Percentiles rank a stretch among this genome's conserved stretches.
Evolutionary conservation across 2,113 vertebrate species (phyloP).

Genomic region (Macroglossus sobrinus): DNA sequence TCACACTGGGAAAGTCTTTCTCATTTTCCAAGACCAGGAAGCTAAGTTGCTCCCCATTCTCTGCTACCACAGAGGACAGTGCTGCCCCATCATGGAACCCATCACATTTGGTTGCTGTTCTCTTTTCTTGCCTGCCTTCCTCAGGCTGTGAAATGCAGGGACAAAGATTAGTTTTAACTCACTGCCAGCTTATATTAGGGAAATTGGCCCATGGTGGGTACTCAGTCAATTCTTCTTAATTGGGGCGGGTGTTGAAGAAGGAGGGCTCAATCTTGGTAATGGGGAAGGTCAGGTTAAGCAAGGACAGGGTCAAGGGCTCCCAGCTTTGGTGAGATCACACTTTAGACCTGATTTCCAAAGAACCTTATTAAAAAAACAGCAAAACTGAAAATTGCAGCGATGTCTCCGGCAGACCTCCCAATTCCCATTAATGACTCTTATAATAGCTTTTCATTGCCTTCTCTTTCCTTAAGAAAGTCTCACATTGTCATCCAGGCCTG

Average conservation of each 20-base stretch:
- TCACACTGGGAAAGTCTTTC: background rate
- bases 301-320: background rate
- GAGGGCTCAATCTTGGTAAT: background rate
- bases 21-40: background rate
- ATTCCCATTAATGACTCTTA: constrained; percentile 81
- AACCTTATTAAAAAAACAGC: constrained; percentile 80
- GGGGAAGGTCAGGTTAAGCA: background rate
- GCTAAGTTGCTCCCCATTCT: background rate
- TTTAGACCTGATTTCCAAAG: constrained; percentile 74
- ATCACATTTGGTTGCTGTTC: rapidly evolving
- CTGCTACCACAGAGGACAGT: background rate
- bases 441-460: constrained; percentile 84
- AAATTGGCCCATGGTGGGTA: background rate
- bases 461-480: constrained; percentile 84
- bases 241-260: background rate
- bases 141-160: background rate
- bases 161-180: background rate
- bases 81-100: background rate
- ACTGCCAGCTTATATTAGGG: background rate
- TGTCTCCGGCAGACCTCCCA: constrained; percentile 59
- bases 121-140: background rate
- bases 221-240: background rate
- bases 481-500: constrained; percentile 81
- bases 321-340: constrained; percentile 59
- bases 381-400: constrained; percentile 78